phyloP scores from a whole-genome alignment of 2,113 vertebrate genomes.

The Ictalurus punctatus region DNA sequence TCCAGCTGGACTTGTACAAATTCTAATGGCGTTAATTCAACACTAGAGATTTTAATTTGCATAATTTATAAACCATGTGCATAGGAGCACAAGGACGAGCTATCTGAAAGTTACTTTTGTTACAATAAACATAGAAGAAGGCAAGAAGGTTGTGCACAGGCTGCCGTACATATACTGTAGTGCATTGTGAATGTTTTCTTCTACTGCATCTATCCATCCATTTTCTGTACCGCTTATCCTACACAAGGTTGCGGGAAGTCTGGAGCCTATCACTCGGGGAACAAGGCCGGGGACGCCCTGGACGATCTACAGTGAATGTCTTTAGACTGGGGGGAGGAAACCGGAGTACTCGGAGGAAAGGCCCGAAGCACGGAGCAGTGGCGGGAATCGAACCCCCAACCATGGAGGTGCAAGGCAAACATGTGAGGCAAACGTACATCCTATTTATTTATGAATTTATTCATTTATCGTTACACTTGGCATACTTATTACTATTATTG shows the following conservation, averaged over 20 bases:
- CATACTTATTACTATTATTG: background rate
- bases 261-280: too few relatives aligned
- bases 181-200: background rate
- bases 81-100: background rate
- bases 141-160: too few relatives aligned
- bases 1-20: background rate
- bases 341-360: too few relatives aligned
- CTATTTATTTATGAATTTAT: background rate
- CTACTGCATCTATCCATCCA: background rate
- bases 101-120: background rate
- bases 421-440: background rate
- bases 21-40: background rate
- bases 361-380: too few relatives aligned
- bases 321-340: too few relatives aligned
- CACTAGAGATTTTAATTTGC: background rate
- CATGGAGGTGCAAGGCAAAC: too few relatives aligned
- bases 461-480: background rate
- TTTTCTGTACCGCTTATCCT: too few relatives aligned
- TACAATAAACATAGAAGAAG: background rate
- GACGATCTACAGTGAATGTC: too few relatives aligned
- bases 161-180: background rate
- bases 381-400: too few relatives aligned
- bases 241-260: too few relatives aligned
- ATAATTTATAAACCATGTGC: background rate
- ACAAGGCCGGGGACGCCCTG: too few relatives aligned